Conservation (phyloP, 2,113 vertebrate genomes). For the Semnornis frantzii region DNA sequence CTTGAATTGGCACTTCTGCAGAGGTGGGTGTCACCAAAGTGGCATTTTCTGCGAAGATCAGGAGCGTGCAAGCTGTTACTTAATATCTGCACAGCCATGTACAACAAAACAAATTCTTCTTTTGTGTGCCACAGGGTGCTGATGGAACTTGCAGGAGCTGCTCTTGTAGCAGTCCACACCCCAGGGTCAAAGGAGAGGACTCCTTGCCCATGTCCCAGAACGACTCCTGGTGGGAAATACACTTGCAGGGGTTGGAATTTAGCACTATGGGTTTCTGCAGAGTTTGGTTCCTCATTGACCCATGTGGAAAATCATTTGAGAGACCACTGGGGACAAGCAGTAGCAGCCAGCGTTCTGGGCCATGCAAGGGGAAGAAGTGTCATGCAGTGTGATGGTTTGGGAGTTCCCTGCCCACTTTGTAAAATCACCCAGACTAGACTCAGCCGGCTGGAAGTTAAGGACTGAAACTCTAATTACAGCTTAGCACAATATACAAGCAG, state of each 20-base stretch:
- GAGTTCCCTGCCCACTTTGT: no score
- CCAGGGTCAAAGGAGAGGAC: neutral
- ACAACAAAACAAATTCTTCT: neutral
- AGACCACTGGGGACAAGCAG: neutral
- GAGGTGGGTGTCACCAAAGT: neutral
- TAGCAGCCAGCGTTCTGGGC: neutral
- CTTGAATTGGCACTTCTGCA: neutral
- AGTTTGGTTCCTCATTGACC: neutral
- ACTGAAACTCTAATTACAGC: no score
- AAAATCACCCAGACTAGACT: no score
- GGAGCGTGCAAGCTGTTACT: neutral
- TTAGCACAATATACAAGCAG: no score
- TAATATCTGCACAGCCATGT: fast-evolving
- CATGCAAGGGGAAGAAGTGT: fast-evolving
- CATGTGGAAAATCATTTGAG: neutral
- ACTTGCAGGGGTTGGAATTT: neutral
- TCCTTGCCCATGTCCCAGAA: fast-evolving
- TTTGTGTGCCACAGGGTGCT: fast-evolving
- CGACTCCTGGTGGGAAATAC: neutral
- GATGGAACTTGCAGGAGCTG: no score
- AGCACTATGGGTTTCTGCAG: neutral
- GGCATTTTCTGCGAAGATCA: neutral
- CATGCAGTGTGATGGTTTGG: neutral
- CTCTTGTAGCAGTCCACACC: neutral
- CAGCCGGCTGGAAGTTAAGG: no score